phyloP scores from a whole-genome alignment of 30 jellyfish, hydroid and myxozoan species.

The Chrysaora quinquecirrha region DNA sequence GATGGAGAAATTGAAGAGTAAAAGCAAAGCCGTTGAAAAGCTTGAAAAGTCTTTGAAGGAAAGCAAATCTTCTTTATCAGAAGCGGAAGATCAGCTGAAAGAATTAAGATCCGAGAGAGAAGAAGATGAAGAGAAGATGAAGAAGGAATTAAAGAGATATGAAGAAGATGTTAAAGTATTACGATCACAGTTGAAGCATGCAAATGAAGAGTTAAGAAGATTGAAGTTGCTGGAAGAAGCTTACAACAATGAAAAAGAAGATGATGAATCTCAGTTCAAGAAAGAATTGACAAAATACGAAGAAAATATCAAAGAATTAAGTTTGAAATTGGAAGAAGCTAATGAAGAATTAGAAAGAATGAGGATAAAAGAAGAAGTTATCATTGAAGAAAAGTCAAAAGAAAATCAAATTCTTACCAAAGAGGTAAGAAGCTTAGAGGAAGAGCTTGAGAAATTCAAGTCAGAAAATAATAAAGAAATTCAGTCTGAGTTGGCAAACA shows the following conservation, averaged over 20 bases:
- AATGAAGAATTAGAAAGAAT: neutral
- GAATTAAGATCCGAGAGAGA: neutral
- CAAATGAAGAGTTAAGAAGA: neutral
- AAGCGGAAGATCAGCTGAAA: neutral
- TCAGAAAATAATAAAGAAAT: neutral
- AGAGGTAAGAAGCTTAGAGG: neutral
- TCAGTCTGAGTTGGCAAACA: neutral
- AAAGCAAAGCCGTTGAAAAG: neutral
- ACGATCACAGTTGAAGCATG: neutral
- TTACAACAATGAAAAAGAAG: neutral
- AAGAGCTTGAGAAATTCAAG: neutral
- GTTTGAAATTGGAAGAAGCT: neutral
- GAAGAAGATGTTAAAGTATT: neutral
- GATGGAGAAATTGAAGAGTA: neutral
- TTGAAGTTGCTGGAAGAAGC: neutral
- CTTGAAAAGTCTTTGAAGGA: constrained; percentile 1
- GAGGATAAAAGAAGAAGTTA: neutral
- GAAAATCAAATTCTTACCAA: neutral
- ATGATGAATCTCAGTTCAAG: neutral
- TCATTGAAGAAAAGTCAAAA: neutral
- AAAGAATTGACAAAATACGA: neutral
- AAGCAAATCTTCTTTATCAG: neutral
- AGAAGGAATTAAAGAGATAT: neutral
- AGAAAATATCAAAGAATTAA: neutral
- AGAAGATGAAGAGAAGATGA: neutral